Evolutionary conservation across 2,888 invertebrate genomes (phyloP).

Genomic region (Mycalesis mineus): DNA sequence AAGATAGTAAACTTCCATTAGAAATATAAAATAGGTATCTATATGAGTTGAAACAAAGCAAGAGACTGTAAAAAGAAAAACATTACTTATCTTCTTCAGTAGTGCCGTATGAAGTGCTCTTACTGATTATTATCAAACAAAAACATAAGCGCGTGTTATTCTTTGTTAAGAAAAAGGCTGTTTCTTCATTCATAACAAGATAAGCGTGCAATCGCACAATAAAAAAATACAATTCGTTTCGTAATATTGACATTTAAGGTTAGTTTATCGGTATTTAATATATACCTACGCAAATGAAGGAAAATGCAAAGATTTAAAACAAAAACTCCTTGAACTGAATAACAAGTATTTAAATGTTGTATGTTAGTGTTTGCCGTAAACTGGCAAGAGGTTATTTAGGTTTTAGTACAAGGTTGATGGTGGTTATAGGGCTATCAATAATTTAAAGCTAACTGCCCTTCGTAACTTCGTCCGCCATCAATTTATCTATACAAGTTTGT

Average conservation of each 20-base stretch:
- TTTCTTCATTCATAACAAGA: neutral
- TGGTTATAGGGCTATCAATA: constrained; percentile 7
- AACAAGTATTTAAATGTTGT: constrained; percentile 49
- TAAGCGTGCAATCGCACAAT: neutral
- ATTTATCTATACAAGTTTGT: neutral
- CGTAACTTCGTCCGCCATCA: neutral
- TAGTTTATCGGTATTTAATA: neutral
- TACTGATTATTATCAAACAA: neutral
- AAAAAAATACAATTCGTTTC: neutral
- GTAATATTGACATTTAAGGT: constrained; percentile 1
- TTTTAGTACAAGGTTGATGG: constrained; percentile 42
- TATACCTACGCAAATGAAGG: neutral
- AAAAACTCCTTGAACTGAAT: constrained; percentile 56
- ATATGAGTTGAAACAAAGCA: neutral
- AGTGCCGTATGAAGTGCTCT: neutral
- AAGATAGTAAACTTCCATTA: neutral
- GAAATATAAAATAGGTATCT: neutral
- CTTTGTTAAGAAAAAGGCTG: neutral
- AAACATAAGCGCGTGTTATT: neutral
- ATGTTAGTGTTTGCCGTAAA: constrained; percentile 34
- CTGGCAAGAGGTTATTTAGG: constrained; percentile 42
- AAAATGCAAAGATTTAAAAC: constrained; percentile 13
- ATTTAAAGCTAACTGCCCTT: constrained; percentile 2
- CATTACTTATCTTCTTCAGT: neutral
- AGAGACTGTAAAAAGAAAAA: neutral